These are phyloP conservation scores for Scaptomyza hsui DNA, from an alignment of 1,140 invertebrate genomes.

Conservation along the genomic window DNA sequence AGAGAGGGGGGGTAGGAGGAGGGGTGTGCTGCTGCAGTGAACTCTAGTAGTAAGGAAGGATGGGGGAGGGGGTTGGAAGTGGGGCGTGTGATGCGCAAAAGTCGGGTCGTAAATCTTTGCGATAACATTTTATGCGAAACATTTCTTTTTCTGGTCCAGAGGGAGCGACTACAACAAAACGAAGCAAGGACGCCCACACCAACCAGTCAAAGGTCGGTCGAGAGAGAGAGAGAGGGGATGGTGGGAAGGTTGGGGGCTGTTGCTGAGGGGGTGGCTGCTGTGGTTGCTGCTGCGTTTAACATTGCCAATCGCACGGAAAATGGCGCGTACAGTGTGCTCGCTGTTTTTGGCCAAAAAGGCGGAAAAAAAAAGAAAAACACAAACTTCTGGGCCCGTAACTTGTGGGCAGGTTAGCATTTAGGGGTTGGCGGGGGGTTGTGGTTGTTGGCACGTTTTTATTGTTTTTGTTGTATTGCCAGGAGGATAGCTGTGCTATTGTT, in stretches of 20 bases:
- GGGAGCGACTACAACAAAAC: conserved; percentile 63
- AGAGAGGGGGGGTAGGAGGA: conserved; percentile 13
- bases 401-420: conserved; percentile 62
- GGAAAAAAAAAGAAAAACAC: conserved; percentile 39
- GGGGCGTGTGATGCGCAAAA: conserved; percentile 84
- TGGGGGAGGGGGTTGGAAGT: conserved; percentile 12
- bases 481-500: conserved; percentile 25
- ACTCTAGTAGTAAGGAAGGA: neutral
- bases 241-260: conserved; percentile 10
- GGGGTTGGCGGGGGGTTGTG: conserved; percentile 15
- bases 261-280: conserved; percentile 56
- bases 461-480: conserved; percentile 78
- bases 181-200: conserved; percentile 70
- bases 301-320: conserved; percentile 81
- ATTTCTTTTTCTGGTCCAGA: conserved; percentile 84
- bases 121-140: conserved; percentile 85
- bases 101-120: conserved; percentile 84
- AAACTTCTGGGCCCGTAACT: conserved; percentile 66
- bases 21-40: neutral
- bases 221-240: no score
- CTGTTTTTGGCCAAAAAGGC: conserved; percentile 52
- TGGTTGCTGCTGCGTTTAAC: conserved; percentile 68
- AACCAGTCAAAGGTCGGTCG: conserved; percentile 11
- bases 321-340: conserved; percentile 80
- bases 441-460: conserved; percentile 72